Base-by-base conservation (phyloP, 2,113 vertebrate genomes). In the Phalacrocorax aristotelis region DNA sequence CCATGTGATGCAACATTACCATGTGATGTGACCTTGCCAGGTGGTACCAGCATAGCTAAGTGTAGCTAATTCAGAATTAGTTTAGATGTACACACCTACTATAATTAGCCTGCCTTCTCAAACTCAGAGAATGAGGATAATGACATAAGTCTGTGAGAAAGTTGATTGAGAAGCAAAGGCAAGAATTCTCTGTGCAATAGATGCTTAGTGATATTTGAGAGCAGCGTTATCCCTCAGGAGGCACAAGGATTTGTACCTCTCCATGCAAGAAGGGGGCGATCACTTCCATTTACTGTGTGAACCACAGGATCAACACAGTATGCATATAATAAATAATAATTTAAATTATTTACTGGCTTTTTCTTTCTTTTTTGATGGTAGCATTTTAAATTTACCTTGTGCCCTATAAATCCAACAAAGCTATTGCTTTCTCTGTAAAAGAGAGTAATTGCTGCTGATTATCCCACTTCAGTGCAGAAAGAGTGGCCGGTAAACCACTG, bases 41-140 rank as follows among this genome's bases (percentile, higher is more conserved):
- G 20, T 26, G 10, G 30, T 55, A 38, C 10, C 0, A 1, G 36
- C 42, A 49, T n/a, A 64, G 19, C 4, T 77, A 23, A 32, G 3
- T 48, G 55, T 44, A 54, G 16, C 7, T 83, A 51, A 57, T 61
- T 86, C 25, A 18, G 3, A 40, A 10, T 74, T 70, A 87, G 38
- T 66, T 62, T 75, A 52, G 27, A 8, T 75, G 15, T 17, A 46
- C 16, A 34, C 7, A 75, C 15, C 21, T 49, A 6, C 9, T 34
- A 5, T 40, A 65, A 52, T 70, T 57, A 66, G 3, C 12, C 6
- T 15, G 20, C 30, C 7, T 61, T 42, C 34, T 65, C 51, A 83
- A 83, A 85, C 29, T 7, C 42, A 83, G 38, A 58, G 38, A 65
- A 75, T 70, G 13, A 70, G 11, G 48, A 65, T 15, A 64, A 64